Evolutionary conservation across 2,888 invertebrate species (phyloP), one percentile per base, ranked within the genome.

Genomic region (Mycalesis mineus): DNA sequence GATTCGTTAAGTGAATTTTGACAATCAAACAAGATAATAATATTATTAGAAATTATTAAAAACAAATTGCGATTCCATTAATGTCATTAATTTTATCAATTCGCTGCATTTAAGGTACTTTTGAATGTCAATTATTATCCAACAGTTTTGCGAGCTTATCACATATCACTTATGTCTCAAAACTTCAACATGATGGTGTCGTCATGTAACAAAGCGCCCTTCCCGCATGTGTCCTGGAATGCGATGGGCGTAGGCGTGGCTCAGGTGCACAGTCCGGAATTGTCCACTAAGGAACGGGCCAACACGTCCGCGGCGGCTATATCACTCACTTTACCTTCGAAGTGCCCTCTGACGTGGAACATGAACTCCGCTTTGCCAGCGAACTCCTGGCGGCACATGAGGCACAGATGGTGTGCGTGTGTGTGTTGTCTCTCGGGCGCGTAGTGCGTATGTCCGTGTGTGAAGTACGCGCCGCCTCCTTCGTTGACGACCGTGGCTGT

Each of bases 291-390:
- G 8, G 90, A 90, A 60, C 91, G 78, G 37, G 91, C 90, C 42
- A 91, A 72, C 59, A 88, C 89, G 55, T 91, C 91, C 1, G 91
- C 91, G 0, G 91, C 90, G 1, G 91, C 87, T 49, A 91, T 87
- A 64, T 90, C 90, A 51, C 81, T 86, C 67, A 89, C 89, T 88
- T 91, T 73, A 57, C 90, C 90, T 68, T 92, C 92, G 65, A 93
- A 92, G 70, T 93, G 93, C 15, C 92, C 92, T 65, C 93, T 82
- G 13, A 93, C 92, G 71, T 93, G 93, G 78, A 93, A 92, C 92
- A 93, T 92, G 72, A 93, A 92, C 73, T 93, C 93, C 0, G 93
- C 91, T 74, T 93, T 92, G 13, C 92, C 91, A 14, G 91, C 91
- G 74, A 93, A 93, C 76, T 93, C 92, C 55, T 92, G 92, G 22